Evolutionary conservation across 2,113 vertebrate genomes (phyloP), one percentile per base, ranked within the genome.

Genomic region (Sinocyclocheilus grahami): DNA sequence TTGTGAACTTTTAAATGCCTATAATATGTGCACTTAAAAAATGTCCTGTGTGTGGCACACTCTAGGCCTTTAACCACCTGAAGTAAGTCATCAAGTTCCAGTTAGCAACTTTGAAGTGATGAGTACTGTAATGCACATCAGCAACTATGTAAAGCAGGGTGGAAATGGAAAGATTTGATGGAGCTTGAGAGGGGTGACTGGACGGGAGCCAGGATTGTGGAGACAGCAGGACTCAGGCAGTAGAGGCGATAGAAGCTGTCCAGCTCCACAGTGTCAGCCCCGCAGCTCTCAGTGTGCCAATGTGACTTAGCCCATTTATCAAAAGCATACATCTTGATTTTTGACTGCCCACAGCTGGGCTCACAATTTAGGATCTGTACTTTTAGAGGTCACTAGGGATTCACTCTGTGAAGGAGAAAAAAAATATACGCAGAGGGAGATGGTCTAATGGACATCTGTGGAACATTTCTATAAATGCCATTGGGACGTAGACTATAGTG

Each of bases 321-420:
- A 86, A 33, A 81, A 74, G 48, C 71, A 72, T 37, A 55, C 24
- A 71, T 53, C 63, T 51, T 33, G 65, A 14, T 55, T 82, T 82
- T 22, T 71, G 63, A 82, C 58, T 82, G 81, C 63, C 63, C 63
- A 53, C 46, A 6, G 18, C 65, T 71, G 81, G 27, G 81, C 46
- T 51, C 46, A 53, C 46, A 82, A 48, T 71, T 82, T 30, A 71
- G 63, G 81, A 20, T 53, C 81, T 69, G 63, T 67, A 37, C 46
- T 82, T 82, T 82, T 48, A 82, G 63, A 82, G 81, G 81, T 82
- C 81, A 82, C 81, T 5, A 53, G 81, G 30, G 81, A 71, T 82
- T 82, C 80, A 16, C n/a, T 69, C 80, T 53, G 62, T 48, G 63
- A 65, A 33, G 42, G 11, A 82, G 27, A 48, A 67, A 30, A 67